phyloP scores from a whole-genome alignment of 2,113 vertebrate genomes.

The Calonectris borealis region DNA sequence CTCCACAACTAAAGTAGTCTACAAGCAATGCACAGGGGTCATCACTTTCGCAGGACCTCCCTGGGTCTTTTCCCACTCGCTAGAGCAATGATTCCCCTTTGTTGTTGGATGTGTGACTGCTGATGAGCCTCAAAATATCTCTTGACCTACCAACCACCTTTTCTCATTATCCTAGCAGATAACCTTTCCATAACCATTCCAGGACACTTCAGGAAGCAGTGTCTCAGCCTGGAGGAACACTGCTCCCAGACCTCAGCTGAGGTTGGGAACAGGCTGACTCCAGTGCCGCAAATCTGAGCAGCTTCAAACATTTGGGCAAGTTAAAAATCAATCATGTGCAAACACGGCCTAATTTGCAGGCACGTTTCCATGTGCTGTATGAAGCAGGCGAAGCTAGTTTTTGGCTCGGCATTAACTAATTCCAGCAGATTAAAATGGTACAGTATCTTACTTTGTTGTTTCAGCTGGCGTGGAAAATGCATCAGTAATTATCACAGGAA shows the following conservation, averaged over 20 bases:
- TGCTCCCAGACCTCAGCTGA: background rate
- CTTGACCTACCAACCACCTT: constrained; percentile 13
- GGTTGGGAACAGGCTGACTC: background rate
- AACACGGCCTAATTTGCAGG: background rate
- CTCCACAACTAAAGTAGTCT: background rate
- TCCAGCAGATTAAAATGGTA: constrained; percentile 40
- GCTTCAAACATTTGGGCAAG: background rate
- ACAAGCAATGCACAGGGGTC: background rate
- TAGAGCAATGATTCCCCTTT: background rate
- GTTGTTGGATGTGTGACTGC: background rate
- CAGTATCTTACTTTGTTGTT: constrained; percentile 66
- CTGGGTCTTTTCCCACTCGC: background rate
- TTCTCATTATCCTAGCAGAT: background rate
- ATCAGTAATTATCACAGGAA: constrained; percentile 37
- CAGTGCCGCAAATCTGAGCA: background rate
- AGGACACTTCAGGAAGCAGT: background rate
- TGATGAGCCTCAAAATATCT: background rate
- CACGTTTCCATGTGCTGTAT: background rate
- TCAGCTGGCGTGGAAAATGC: constrained; percentile 57
- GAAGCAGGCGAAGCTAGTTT: background rate
- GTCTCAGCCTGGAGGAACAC: background rate
- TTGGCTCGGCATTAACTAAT: constrained; percentile 39
- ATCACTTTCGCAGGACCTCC: background rate
- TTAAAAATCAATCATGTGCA: background rate
- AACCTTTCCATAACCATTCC: constrained; percentile 19